Evolutionary conservation across 2,888 invertebrate species (phyloP).

Genomic region (Buathra laborator): DNA sequence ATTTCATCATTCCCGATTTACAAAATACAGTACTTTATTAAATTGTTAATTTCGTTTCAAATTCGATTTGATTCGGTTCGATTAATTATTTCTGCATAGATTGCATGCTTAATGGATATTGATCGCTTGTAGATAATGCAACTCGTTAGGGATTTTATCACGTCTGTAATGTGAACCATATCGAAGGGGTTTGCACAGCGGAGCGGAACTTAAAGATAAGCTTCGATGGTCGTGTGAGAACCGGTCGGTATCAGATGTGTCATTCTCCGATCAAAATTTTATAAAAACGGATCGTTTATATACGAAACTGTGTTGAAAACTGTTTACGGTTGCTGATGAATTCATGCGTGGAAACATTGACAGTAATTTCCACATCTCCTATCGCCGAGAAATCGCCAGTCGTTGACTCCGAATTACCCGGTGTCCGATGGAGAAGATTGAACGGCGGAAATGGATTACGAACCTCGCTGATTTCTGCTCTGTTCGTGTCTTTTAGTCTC

Average conservation of each 20-base stretch:
- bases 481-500: neutral
- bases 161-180: neutral
- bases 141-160: neutral
- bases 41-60: no score
- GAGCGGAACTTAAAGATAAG: neutral
- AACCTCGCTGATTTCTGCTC: neutral
- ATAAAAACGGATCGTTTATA: neutral
- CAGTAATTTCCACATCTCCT: neutral
- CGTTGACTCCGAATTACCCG: slow-evolving; percentile 3
- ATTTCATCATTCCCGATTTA: no score
- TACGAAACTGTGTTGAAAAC: neutral
- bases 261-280: neutral
- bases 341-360: neutral
- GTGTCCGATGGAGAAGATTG: slow-evolving; percentile 5
- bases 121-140: neutral
- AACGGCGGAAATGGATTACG: slow-evolving; percentile 8
- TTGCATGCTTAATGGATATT: no score
- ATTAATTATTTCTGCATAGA: no score
- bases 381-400: slow-evolving; percentile 16
- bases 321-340: neutral
- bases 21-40: no score
- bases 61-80: no score
- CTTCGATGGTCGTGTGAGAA: neutral
- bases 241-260: neutral
- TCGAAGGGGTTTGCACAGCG: neutral